Percentiles rank a stretch among this genome's conserved stretches.
These are phyloP conservation scores for Allobates femoralis DNA, from an alignment of 2,797 vertebrate species.

Conservation along the genomic window DNA sequence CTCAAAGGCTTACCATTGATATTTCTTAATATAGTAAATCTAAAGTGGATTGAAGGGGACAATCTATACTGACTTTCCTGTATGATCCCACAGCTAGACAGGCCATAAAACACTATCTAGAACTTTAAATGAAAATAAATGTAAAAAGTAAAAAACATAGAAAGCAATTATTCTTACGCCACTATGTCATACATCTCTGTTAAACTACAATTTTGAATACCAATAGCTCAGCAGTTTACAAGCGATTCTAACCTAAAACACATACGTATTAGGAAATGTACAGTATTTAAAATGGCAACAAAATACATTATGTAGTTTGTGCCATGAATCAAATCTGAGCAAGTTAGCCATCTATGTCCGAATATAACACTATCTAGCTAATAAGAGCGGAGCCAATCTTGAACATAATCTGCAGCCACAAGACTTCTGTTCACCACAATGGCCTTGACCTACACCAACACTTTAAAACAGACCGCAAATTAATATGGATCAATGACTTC, in stretches of 20 bases:
- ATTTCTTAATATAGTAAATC: not conserved
- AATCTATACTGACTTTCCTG: not conserved
- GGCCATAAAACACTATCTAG: not conserved
- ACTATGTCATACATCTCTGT: slow-evolving; percentile 21
- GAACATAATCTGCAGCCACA: slow-evolving; percentile 42
- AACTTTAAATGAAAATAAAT: not conserved
- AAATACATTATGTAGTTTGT: slow-evolving; percentile 40
- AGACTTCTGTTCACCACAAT: slow-evolving; percentile 52
- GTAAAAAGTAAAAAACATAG: not conserved
- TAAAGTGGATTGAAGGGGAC: not conserved
- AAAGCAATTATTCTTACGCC: not conserved
- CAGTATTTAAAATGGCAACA: slow-evolving; percentile 13
- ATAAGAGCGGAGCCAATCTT: slow-evolving; percentile 20
- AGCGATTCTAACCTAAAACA: slow-evolving; percentile 11
- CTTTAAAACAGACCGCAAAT: slow-evolving; percentile 56
- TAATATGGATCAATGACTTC: slow-evolving; percentile 48
- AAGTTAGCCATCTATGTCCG: slow-evolving; percentile 14
- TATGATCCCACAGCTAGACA: not conserved
- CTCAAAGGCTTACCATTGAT: not conserved
- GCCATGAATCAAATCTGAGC: slow-evolving; percentile 29
- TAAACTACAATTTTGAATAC: slow-evolving; percentile 30
- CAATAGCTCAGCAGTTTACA: slow-evolving; percentile 34
- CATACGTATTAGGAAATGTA: slow-evolving; percentile 34
- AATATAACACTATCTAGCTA: slow-evolving; percentile 22
- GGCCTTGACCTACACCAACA: slow-evolving; percentile 55